A percentile compares a stretch with the other conserved stretches of the same genome.
phyloP scores from a whole-genome alignment of 2,113 vertebrate species.

The Ariopsis seemanni region DNA sequence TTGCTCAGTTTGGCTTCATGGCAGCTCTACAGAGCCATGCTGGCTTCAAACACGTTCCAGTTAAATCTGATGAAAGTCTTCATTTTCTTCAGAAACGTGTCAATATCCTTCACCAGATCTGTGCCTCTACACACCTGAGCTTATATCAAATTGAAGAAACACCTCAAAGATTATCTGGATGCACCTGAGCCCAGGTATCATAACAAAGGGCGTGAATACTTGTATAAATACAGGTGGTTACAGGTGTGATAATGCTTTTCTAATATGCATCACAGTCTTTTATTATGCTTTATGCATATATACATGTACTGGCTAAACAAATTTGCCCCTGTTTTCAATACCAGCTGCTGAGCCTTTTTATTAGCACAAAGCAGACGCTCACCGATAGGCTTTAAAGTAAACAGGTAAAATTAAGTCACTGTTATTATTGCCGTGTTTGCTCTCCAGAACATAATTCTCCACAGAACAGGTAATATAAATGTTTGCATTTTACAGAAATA shows the following conservation, averaged over 20 bases:
- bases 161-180: neutral
- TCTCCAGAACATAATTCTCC: neutral
- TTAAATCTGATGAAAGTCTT: neutral
- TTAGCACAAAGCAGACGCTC: slow-evolving; percentile 12
- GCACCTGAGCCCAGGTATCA: neutral
- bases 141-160: neutral
- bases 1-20: neutral
- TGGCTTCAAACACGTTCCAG: neutral
- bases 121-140: neutral
- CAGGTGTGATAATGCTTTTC: neutral
- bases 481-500: neutral
- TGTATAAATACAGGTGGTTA: neutral
- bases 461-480: neutral
- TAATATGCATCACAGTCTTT: neutral
- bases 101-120: neutral
- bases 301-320: slow-evolving; percentile 7
- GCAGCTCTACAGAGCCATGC: neutral
- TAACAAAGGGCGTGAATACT: neutral
- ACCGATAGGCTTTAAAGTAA: neutral
- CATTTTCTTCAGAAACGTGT: neutral
- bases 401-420: slow-evolving; percentile 7
- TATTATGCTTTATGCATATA: slow-evolving; percentile 36
- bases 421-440: slow-evolving; percentile 4
- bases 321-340: neutral
- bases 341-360: slow-evolving; percentile 21